These are phyloP conservation scores for Hofmannophila pseudospretella DNA, from an alignment of 2,888 invertebrate species.

Conservation along the genomic window DNA sequence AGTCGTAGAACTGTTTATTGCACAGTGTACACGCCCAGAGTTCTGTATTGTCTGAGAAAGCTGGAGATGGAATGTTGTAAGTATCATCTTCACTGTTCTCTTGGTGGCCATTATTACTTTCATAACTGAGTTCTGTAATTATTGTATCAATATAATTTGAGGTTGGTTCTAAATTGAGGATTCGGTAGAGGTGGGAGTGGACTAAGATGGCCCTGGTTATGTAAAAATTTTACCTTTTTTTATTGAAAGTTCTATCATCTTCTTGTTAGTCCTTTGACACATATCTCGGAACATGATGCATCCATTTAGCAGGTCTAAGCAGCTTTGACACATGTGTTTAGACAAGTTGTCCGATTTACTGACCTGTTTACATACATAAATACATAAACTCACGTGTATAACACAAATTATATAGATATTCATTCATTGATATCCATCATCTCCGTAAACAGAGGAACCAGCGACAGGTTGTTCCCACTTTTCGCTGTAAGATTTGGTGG, in stretches of 20 bases:
- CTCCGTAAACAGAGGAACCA: too few relatives aligned
- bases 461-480: too few relatives aligned
- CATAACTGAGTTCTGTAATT: slow-evolving; percentile 25
- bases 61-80: slow-evolving; percentile 48
- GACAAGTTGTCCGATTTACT: slow-evolving; percentile 44
- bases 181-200: too few relatives aligned
- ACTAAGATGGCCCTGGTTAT: too few relatives aligned
- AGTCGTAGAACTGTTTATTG: slow-evolving; percentile 41
- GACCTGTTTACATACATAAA: too few relatives aligned
- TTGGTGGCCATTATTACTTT: slow-evolving; percentile 21
- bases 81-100: slow-evolving; percentile 42
- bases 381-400: too few relatives aligned
- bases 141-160: too few relatives aligned
- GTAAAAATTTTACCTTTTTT: slow-evolving; percentile 59
- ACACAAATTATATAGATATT: neutral
- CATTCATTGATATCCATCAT: too few relatives aligned
- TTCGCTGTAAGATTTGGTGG: too few relatives aligned
- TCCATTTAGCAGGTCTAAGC: slow-evolving; percentile 57
- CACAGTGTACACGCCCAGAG: slow-evolving; percentile 47
- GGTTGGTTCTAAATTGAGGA: neutral
- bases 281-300: slow-evolving; percentile 62
- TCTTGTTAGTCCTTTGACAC: slow-evolving; percentile 52
- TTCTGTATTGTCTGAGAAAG: slow-evolving; percentile 40
- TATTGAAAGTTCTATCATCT: slow-evolving; percentile 37
- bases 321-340: slow-evolving; percentile 56